Conservation (phyloP, 2,797 vertebrate genomes). For the Bradypodion ventrale region DNA sequence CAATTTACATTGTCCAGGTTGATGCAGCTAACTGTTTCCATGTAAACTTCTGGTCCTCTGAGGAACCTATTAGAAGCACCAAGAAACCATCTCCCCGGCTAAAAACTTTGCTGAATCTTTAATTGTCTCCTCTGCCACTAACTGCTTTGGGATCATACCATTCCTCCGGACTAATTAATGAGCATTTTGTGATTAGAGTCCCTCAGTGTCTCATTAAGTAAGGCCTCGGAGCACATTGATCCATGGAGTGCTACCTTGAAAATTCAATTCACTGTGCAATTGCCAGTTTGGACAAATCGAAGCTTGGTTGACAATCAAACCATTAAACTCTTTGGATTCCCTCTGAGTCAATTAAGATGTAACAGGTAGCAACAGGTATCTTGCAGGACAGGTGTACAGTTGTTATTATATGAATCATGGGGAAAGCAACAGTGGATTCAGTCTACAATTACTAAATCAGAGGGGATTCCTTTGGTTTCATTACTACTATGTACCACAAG, state of each 20-base stretch:
- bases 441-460: neutral
- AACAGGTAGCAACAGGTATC: neutral
- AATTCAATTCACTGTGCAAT: neutral
- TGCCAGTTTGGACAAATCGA: neutral
- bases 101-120: neutral
- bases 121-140: neutral
- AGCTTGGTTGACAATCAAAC: neutral
- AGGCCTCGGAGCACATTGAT: neutral
- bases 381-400: neutral
- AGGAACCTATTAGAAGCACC: neutral
- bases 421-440: too few relatives aligned
- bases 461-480: neutral
- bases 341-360: neutral
- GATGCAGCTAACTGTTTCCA: neutral
- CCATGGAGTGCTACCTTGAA: neutral
- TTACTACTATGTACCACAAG: neutral
- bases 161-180: neutral
- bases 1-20: neutral
- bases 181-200: neutral
- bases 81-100: neutral
- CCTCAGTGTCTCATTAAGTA: neutral
- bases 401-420: too few relatives aligned
- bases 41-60: neutral
- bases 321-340: neutral
- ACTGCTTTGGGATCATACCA: neutral